phyloP scores from a whole-genome alignment of 2,888 invertebrate genomes.

The Drosophila anomelani region DNA sequence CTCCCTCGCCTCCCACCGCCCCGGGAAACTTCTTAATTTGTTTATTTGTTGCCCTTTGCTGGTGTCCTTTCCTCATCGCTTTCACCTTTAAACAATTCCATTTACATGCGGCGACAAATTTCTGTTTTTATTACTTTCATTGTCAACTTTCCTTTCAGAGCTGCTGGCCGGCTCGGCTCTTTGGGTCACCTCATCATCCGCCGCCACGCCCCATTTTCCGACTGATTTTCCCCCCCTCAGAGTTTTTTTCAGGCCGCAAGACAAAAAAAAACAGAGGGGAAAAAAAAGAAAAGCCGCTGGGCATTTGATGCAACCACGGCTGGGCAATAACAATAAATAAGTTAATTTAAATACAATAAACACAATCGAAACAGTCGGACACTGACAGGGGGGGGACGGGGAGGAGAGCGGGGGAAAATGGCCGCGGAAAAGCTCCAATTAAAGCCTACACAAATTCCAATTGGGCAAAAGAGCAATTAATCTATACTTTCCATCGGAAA shows the following conservation, averaged over 20 bases:
- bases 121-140: constrained; percentile 74
- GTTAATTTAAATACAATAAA: constrained; percentile 81
- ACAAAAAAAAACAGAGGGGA: neutral
- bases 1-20: neutral
- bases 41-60: constrained; percentile 68
- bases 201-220: neutral
- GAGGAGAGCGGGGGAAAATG: neutral
- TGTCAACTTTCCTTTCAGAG: constrained; percentile 57
- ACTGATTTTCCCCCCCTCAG: neutral
- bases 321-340: constrained; percentile 75
- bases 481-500: neutral
- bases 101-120: constrained; percentile 80
- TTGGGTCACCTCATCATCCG: constrained; percentile 34
- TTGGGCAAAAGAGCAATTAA: constrained; percentile 9
- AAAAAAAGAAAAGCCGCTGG: constrained; percentile 14
- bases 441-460: constrained; percentile 17
- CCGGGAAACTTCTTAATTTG: constrained; percentile 66
- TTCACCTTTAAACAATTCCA: constrained; percentile 80
- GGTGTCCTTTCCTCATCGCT: constrained; percentile 46
- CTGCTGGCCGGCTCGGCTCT: neutral
- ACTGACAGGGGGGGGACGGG: neutral
- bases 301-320: constrained; percentile 39
- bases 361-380: constrained; percentile 64
- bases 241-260: neutral
- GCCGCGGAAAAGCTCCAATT: constrained; percentile 5